A percentile compares a stretch with the other conserved stretches of the same genome.
Conservation (phyloP, 2,797 vertebrate genomes). For the Trachurus trachurus region DNA sequence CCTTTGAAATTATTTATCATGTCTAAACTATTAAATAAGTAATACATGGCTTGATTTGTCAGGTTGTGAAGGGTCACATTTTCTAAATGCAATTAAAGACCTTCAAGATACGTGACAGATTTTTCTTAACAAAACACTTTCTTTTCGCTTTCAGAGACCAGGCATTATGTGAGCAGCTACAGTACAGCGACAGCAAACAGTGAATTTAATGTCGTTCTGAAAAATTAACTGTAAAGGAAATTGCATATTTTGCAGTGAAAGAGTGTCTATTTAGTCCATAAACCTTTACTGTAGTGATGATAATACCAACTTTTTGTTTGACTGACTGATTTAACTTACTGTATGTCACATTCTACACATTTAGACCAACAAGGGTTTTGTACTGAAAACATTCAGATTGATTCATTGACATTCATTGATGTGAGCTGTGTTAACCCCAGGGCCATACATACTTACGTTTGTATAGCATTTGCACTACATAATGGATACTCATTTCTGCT, state of each 20-base stretch:
- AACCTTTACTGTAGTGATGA: background rate
- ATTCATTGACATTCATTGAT: too few relatives aligned
- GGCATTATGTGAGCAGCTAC: background rate
- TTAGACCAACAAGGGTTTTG: background rate
- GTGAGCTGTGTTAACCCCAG: too few relatives aligned
- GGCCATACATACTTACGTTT: background rate
- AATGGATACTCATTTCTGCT: background rate
- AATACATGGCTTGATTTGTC: background rate
- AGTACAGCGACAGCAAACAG: background rate
- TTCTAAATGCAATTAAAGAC: constrained; percentile 1
- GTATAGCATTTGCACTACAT: background rate
- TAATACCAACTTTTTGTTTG: background rate
- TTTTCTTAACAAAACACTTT: background rate
- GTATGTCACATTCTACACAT: background rate
- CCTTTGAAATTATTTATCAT: background rate
- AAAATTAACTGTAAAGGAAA: too few relatives aligned
- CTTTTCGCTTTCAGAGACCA: background rate
- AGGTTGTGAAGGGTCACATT: background rate
- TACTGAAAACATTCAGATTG: background rate
- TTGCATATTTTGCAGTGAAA: too few relatives aligned
- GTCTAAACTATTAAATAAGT: background rate
- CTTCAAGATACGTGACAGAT: background rate
- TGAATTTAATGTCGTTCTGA: background rate
- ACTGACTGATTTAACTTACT: background rate
- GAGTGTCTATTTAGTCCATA: background rate